Evolutionary conservation across 2,113 vertebrate species (phyloP).

Genomic region (Pterophyllum scalare): DNA sequence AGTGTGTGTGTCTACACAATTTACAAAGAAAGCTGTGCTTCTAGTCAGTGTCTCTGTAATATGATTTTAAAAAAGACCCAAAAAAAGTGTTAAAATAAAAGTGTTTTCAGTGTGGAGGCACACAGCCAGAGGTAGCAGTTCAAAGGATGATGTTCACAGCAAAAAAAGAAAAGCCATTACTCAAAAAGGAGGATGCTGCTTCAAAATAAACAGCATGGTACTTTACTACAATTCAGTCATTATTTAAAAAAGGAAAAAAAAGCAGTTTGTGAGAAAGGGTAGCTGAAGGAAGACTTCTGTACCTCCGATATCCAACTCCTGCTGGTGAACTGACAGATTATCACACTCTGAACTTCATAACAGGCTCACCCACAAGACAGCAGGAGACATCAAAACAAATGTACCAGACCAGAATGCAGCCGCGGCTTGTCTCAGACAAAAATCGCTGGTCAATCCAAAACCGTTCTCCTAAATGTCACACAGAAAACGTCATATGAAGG

Average conservation of each 20-base stretch:
- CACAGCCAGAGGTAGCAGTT: not conserved
- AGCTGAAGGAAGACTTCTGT: not conserved
- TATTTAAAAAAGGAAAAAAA: too few species aligned
- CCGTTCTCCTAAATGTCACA: too few species aligned
- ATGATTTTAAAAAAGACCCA: slow-evolving; percentile 7
- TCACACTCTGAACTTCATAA: not conserved
- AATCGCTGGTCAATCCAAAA: too few species aligned
- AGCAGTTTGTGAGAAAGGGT: not conserved
- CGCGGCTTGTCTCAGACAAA: not conserved
- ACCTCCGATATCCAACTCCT: not conserved
- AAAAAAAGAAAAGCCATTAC: not conserved
- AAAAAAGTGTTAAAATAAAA: not conserved
- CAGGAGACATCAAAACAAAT: not conserved
- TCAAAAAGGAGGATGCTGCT: not conserved
- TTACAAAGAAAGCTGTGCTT: not conserved
- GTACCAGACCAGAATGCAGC: not conserved
- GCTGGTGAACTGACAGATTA: not conserved
- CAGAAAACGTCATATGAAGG: not conserved
- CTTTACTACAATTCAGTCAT: not conserved
- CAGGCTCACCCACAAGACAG: not conserved
- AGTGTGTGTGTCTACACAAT: not conserved
- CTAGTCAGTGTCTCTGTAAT: not conserved
- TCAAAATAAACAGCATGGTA: not conserved
- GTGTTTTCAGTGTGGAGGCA: not conserved
- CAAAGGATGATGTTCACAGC: not conserved